These are phyloP conservation scores for Polypedilum vanderplanki DNA, from an alignment of 1,140 invertebrate genomes.

Conservation along the genomic window DNA sequence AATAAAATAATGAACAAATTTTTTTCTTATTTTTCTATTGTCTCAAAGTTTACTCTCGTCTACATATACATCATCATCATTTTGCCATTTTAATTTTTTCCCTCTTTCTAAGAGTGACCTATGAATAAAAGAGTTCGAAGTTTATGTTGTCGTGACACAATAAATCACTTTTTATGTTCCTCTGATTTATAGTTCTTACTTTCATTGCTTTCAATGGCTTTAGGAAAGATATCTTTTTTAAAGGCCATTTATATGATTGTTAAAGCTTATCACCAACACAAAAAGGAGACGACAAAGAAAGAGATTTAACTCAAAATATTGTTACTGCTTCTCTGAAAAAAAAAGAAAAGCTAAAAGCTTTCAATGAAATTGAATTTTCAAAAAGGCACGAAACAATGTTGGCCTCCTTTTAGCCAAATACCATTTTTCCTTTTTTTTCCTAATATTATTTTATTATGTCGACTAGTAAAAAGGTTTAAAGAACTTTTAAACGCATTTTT, in stretches of 20 bases:
- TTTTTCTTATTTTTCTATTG: background rate
- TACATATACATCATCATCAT: slow-evolving; percentile 13
- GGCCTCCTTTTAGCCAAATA: background rate
- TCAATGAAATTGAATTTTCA: slow-evolving; percentile 19
- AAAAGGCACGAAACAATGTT: background rate
- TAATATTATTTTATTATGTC: background rate
- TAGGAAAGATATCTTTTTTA: background rate
- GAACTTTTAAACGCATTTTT: no score
- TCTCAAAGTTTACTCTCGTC: background rate
- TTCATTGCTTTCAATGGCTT: background rate
- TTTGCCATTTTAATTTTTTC: background rate
- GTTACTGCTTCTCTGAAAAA: background rate
- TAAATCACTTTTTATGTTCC: background rate
- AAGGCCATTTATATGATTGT: background rate
- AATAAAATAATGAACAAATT: background rate
- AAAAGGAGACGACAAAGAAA: background rate
- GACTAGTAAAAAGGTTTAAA: background rate
- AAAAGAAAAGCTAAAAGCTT: background rate
- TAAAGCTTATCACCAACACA: background rate
- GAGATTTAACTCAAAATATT: background rate
- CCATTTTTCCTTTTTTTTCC: background rate
- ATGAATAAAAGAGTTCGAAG: background rate
- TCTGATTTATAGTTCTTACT: background rate
- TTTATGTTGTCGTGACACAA: background rate
- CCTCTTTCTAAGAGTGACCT: background rate